Evolutionary conservation across 2,797 vertebrate species (phyloP).

Genomic region (Poecile montanus): DNA sequence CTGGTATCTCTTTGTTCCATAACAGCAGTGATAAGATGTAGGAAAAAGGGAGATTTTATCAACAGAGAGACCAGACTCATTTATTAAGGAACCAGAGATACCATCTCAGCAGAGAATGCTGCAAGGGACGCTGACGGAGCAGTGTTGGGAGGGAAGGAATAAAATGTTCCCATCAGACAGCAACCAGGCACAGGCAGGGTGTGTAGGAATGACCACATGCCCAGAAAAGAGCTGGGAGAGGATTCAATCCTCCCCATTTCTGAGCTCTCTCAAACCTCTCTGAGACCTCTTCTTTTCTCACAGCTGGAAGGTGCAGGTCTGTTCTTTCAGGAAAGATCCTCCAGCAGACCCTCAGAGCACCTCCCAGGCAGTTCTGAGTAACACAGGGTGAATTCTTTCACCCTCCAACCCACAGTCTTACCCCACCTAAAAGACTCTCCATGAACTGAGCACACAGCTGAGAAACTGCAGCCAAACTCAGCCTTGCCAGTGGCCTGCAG

Average conservation of each 20-base stretch:
- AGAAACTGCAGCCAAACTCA: neutral
- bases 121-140: neutral
- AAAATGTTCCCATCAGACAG: neutral
- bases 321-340: neutral
- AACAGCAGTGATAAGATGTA: conserved; percentile 59
- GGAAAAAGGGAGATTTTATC: conserved; percentile 70
- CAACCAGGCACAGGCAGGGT: neutral
- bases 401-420: neutral
- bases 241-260: neutral
- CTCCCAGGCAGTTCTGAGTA: neutral
- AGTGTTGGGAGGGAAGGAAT: neutral
- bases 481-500: neutral
- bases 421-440: neutral
- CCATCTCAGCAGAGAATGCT: conserved; percentile 52
- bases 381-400: neutral
- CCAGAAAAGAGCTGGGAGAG: neutral
- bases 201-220: neutral
- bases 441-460: neutral
- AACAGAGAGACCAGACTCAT: conserved; percentile 62
- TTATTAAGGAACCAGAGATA: conserved; percentile 66
- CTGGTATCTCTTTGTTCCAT: conserved; percentile 65
- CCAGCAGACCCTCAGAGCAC: neutral
- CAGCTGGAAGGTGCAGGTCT: neutral
- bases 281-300: neutral
- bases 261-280: neutral